Conservation (phyloP, 37 sponge, comb jelly and placozoan species). For the Aplysina aerophoba region DNA sequence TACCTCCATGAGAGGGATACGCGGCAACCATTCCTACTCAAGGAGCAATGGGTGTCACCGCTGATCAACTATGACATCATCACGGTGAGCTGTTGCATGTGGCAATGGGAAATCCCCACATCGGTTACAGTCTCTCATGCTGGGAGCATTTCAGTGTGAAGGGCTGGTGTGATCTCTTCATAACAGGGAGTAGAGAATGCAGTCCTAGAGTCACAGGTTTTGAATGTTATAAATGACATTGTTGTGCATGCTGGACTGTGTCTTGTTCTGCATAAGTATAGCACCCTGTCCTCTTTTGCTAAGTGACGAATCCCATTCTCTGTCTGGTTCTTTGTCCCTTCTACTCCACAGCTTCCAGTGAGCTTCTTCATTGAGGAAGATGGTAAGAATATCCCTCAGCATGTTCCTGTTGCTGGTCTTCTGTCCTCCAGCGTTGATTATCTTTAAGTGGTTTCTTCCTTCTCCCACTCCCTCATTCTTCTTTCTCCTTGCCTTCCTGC, state of each 20-base stretch:
- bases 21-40: constrained; percentile 55
- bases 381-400: not conserved
- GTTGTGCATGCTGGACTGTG: too few relatives aligned
- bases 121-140: too few relatives aligned
- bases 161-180: too few relatives aligned
- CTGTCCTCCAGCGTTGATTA: not conserved
- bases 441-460: not conserved
- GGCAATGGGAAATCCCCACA: too few relatives aligned
- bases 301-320: too few relatives aligned
- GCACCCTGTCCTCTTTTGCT: too few relatives aligned
- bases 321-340: not conserved
- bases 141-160: too few relatives aligned
- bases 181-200: too few relatives aligned
- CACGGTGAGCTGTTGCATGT: not conserved
- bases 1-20: constrained; percentile 66
- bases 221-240: too few relatives aligned
- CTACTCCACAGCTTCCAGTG: not conserved
- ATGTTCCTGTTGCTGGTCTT: not conserved
- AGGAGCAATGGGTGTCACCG: constrained; percentile 52
- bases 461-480: too few relatives aligned
- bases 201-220: too few relatives aligned
- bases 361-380: constrained; percentile 18
- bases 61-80: constrained; percentile 5
- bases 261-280: too few relatives aligned
- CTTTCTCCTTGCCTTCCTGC: not conserved